Conservation (phyloP, 2,888 invertebrate genomes). For the Unio delphinus region DNA sequence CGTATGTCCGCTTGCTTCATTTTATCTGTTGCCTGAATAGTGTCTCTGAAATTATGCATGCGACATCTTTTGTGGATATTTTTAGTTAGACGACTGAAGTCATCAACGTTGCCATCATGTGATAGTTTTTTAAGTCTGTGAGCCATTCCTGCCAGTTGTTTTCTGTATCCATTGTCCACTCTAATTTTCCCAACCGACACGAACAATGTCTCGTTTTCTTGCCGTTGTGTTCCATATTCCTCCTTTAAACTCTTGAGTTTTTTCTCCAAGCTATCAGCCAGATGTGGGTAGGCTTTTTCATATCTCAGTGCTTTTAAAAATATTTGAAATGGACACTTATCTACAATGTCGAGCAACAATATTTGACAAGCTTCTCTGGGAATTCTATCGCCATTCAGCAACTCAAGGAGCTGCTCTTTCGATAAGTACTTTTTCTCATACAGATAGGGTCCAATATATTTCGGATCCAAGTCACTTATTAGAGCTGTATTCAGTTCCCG, state of each 20-base stretch:
- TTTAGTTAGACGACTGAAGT: neutral
- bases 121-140: slow-evolving; percentile 14
- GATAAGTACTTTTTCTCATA: slow-evolving; percentile 10
- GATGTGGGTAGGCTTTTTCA: slow-evolving; percentile 9
- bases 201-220: slow-evolving; percentile 1
- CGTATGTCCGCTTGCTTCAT: slow-evolving; percentile 10
- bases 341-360: slow-evolving; percentile 2
- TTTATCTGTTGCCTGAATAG: neutral
- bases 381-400: slow-evolving; percentile 1
- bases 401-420: slow-evolving; percentile 1
- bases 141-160: slow-evolving; percentile 7
- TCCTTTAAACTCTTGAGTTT: neutral
- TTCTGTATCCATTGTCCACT: slow-evolving; percentile 6
- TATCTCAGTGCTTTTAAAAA: slow-evolving; percentile 15
- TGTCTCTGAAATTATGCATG: slow-evolving; percentile 1
- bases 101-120: slow-evolving; percentile 2
- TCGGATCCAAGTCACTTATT: slow-evolving; percentile 9
- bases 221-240: neutral
- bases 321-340: slow-evolving; percentile 7
- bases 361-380: slow-evolving; percentile 6
- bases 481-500: slow-evolving; percentile 5
- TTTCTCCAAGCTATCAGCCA: slow-evolving; percentile 15
- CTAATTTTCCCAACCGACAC: slow-evolving; percentile 15
- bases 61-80: no score
- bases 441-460: slow-evolving; percentile 11